A percentile compares a stretch with the other conserved stretches of the same genome.
phyloP scores from a whole-genome alignment of 2,113 vertebrate species.

The Pterocles burchelli region DNA sequence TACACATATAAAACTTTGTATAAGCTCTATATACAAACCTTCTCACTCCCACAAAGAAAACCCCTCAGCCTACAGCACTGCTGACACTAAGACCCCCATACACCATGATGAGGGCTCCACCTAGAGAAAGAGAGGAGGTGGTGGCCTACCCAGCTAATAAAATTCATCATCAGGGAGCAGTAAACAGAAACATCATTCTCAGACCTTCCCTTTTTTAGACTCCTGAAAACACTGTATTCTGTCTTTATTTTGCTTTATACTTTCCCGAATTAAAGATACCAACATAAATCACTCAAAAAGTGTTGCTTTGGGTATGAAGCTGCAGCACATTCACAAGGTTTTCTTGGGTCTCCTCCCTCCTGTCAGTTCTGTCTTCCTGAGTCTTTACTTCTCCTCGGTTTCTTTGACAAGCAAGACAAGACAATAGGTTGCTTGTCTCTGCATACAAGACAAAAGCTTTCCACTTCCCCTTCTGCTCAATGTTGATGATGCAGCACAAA shows the following conservation, averaged over 20 bases:
- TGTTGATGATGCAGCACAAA: not conserved
- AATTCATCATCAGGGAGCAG: not conserved
- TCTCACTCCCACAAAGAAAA: not conserved
- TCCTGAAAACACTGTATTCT: not conserved
- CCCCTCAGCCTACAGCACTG: not conserved
- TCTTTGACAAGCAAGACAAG: not conserved
- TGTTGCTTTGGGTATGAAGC: not conserved
- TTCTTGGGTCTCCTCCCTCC: not conserved
- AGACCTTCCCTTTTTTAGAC: not conserved
- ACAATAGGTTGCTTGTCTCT: not conserved
- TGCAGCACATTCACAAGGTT: not conserved
- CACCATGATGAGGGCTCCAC: accelerated
- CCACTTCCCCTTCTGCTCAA: not conserved
- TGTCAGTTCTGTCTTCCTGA: not conserved
- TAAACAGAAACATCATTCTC: not conserved
- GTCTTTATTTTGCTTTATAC: not conserved
- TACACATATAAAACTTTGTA: not conserved
- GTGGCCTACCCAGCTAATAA: not conserved
- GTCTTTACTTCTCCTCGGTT: not conserved
- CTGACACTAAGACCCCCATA: not conserved
- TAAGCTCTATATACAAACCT: not conserved
- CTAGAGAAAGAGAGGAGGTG: not conserved
- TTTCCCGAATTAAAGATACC: not conserved
- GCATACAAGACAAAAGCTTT: not conserved
- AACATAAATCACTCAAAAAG: not conserved